Base-by-base conservation (phyloP, 1,140 invertebrate species). In the Cyclina sinensis region DNA sequence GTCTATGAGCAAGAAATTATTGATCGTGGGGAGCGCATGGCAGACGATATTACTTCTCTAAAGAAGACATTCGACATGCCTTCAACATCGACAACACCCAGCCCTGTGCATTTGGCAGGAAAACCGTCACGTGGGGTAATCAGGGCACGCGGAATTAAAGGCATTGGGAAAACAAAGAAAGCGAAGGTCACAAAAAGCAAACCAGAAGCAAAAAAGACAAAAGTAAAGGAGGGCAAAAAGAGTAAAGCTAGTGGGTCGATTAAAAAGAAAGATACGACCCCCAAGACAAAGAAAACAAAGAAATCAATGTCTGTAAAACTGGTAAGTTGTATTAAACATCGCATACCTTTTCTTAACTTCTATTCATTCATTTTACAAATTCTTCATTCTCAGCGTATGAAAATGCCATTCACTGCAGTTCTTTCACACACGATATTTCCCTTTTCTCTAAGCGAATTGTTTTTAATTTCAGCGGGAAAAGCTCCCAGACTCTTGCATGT, bases 401-500 rank as follows among this genome's bases (percentile, higher is more conserved):
- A n/a, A n/a, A n/a, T n/a, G n/a, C n/a, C n/a, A n/a, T n/a, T n/a
- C n/a, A n/a, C n/a, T n/a, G n/a, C n/a, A n/a, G n/a, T n/a, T n/a
- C n/a, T n/a, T n/a, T n/a, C n/a, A n/a, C n/a, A n/a, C n/a, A n/a
- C n/a, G n/a, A n/a, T n/a, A n/a, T n/a, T n/a, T n/a, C n/a, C n/a
- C n/a, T n/a, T n/a, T n/a, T n/a, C n/a, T n/a, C n/a, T n/a, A n/a
- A n/a, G n/a, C n/a, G n/a, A 43, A 43, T 43, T 82, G 24, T 65
- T n/a, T 16, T 46, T 59, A 32, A 18, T 87, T 87, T 76, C 74
- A 87, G 85, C 32, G 85, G 24, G 85, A 87, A 70, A 87, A 87
- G 14, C 27, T 87, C 0, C 48, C 32, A 21, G 76, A 79, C 24
- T n/a, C 48, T 4, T 78, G 80, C 32, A 73, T 82, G 90, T 35